These are phyloP conservation scores for Steromphala cineraria DNA, from an alignment of 2,888 invertebrate species.

Conservation along the genomic window DNA sequence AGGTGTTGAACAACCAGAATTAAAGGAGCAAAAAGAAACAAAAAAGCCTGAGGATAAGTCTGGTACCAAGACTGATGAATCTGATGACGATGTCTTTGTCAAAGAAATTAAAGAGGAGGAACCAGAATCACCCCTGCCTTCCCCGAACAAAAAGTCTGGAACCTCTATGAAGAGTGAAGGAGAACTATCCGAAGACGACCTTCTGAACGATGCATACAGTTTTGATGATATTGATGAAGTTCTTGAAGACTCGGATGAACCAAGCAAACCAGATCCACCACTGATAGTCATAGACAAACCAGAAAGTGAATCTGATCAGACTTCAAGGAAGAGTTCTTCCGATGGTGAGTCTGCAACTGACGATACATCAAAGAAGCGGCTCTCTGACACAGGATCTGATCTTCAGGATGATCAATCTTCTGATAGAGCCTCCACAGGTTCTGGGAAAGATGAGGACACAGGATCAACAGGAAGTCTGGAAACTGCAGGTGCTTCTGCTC, in stretches of 20 bases:
- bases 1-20: conserved; percentile 4
- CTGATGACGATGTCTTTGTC: conserved; percentile 1
- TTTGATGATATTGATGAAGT: conserved; percentile 30
- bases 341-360: neutral
- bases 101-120: neutral
- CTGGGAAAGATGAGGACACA: neutral
- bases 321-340: neutral
- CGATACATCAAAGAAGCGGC: neutral
- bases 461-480: neutral
- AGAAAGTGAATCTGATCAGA: neutral
- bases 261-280: neutral
- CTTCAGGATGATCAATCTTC: neutral
- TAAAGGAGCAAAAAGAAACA: neutral
- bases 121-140: neutral
- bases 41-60: neutral
- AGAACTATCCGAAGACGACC: neutral
- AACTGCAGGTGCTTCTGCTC: neutral
- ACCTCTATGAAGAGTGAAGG: neutral
- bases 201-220: conserved; percentile 14
- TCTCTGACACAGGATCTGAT: neutral
- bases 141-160: neutral
- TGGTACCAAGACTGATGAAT: conserved; percentile 2
- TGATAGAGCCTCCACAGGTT: neutral
- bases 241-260: neutral
- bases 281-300: neutral